A percentile compares a stretch with the other conserved stretches of the same genome.
These are phyloP conservation scores for Cephalopterus ornatus DNA, from an alignment of 2,113 vertebrate species.

Conservation along the genomic window DNA sequence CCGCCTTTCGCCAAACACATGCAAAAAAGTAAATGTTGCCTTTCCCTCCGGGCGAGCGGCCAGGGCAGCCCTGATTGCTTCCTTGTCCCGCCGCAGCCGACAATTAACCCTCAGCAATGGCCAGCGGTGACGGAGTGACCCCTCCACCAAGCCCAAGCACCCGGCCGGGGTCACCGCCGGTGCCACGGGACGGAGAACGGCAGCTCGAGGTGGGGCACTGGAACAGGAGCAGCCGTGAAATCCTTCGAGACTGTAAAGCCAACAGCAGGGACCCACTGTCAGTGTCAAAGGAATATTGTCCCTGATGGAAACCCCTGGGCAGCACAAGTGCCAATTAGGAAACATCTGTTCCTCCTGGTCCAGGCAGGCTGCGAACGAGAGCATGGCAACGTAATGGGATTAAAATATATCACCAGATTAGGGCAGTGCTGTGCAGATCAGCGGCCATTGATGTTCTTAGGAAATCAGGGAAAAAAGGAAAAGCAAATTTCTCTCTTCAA, in stretches of 20 bases:
- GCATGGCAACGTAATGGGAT: conserved; percentile 62
- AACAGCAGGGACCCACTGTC: neutral
- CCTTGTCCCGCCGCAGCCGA: neutral
- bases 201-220: neutral
- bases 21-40: neutral
- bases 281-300: neutral
- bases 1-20: neutral
- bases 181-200: rapidly evolving
- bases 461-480: neutral
- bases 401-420: conserved; percentile 43
- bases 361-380: neutral
- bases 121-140: neutral
- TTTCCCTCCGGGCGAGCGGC: neutral
- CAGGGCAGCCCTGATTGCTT: neutral
- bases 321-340: conserved; percentile 33
- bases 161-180: neutral
- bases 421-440: neutral
- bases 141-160: rapidly evolving
- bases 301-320: neutral
- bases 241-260: neutral
- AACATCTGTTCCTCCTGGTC: conserved; percentile 27
- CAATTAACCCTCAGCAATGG: rapidly evolving
- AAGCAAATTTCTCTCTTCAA: neutral
- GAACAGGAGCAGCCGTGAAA: neutral
- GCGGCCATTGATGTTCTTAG: neutral